phyloP scores from a whole-genome alignment of 1,140 invertebrate genomes.

The Brachionus sp. region DNA sequence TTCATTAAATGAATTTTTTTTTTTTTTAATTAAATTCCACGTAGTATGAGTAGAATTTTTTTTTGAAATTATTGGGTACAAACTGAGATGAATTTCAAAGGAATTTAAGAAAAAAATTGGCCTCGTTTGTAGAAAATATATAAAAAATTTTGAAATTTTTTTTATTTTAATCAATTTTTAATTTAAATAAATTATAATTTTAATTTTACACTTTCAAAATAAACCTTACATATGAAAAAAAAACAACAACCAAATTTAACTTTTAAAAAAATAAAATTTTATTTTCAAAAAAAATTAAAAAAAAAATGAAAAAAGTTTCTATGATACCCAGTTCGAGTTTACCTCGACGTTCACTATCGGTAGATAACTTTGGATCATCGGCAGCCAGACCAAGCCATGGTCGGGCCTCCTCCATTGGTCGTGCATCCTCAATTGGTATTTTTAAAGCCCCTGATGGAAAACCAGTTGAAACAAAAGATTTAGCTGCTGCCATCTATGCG shows the following conservation, averaged over 20 bases:
- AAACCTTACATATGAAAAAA: not conserved
- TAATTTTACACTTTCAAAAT: not conserved
- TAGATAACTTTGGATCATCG: slow-evolving; percentile 27
- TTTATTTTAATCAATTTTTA: not conserved
- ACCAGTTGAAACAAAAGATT: not conserved
- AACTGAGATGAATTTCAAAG: not conserved
- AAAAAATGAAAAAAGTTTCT: slow-evolving; percentile 15
- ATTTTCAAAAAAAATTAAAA: not conserved
- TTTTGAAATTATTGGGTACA: not conserved
- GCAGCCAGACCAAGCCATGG: not conserved
- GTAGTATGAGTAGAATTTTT: not conserved
- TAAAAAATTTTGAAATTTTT: not conserved
- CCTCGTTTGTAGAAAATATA: not conserved
- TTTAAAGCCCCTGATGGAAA: not conserved
- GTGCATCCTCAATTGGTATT: not conserved
- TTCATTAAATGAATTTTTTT: not conserved
- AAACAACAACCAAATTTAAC: not conserved
- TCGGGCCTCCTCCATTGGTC: slow-evolving; percentile 12
- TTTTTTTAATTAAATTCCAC: not conserved
- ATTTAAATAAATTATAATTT: not conserved
- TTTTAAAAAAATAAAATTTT: not conserved
- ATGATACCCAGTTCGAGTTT: not conserved
- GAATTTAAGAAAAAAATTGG: not conserved
- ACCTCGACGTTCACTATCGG: not conserved
- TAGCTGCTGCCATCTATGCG: not conserved